phyloP scores from a whole-genome alignment of 2,113 vertebrate species.

The Felis chaus region DNA sequence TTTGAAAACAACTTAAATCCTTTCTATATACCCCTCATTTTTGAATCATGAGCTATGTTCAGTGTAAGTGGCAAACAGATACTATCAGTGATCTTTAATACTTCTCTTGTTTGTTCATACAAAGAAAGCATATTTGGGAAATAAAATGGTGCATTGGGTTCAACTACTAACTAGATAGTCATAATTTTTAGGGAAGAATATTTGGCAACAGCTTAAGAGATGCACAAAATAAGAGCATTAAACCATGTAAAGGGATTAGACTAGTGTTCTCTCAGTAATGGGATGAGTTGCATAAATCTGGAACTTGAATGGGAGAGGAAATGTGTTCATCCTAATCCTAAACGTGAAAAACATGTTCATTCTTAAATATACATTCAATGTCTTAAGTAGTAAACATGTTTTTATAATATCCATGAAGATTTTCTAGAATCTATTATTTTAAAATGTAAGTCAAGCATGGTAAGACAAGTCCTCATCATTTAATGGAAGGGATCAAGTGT shows the following conservation, averaged over 20 bases:
- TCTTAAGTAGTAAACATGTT: conserved; percentile 40
- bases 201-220: conserved; percentile 63
- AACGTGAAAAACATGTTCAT: conserved; percentile 31
- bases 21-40: neutral
- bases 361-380: conserved; percentile 40
- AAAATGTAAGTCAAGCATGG: conserved; percentile 45
- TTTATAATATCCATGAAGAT: conserved; percentile 10
- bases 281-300: conserved; percentile 6
- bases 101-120: conserved; percentile 40
- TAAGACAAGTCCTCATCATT: conserved; percentile 50
- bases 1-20: neutral
- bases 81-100: conserved; percentile 50
- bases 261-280: neutral
- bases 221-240: conserved; percentile 53
- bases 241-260: conserved; percentile 60
- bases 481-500: conserved; percentile 60
- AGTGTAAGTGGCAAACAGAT: conserved; percentile 19
- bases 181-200: conserved; percentile 42
- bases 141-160: conserved; percentile 42
- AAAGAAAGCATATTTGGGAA: conserved; percentile 40
- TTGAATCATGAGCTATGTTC: conserved; percentile 22
- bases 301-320: conserved; percentile 43
- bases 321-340: conserved; percentile 45
- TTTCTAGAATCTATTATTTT: conserved; percentile 57
- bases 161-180: conserved; percentile 47